phyloP scores from a whole-genome alignment of 2,113 vertebrate genomes.

The Ailurus styani region DNA sequence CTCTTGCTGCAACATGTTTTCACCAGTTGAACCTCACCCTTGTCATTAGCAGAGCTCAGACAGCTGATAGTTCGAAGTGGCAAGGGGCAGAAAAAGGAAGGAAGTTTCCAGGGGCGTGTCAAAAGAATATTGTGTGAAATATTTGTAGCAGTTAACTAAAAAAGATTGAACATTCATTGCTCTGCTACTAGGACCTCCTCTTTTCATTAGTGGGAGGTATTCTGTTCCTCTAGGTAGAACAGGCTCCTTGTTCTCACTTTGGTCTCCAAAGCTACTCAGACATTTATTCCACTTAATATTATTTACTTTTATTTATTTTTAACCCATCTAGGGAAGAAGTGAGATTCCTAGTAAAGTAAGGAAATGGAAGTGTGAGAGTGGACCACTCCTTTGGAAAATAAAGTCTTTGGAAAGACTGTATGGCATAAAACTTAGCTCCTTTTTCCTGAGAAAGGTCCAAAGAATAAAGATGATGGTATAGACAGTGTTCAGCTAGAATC shows the following conservation, averaged over 20 bases:
- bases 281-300: not conserved
- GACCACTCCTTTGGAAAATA: not conserved
- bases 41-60: not conserved
- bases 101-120: conserved; percentile 35
- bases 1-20: conserved; percentile 48
- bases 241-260: conserved; percentile 13
- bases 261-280: not conserved
- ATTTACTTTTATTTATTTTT: conserved; percentile 37
- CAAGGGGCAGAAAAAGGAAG: conserved; percentile 4
- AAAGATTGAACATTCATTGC: not conserved
- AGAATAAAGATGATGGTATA: not conserved
- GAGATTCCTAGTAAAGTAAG: not conserved
- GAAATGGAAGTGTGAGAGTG: not conserved
- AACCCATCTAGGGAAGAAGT: not conserved
- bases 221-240: not conserved
- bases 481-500: not conserved
- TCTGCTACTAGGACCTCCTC: not conserved
- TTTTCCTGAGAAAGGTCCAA: not conserved
- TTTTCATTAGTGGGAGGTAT: not conserved
- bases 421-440: not conserved
- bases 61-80: not conserved
- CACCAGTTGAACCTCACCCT: conserved; percentile 57
- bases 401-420: not conserved
- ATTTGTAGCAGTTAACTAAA: conserved; percentile 35
- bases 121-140: conserved; percentile 50